Base-by-base conservation (phyloP, 2,797 vertebrate genomes). In the Rhinoraja longicauda region DNA sequence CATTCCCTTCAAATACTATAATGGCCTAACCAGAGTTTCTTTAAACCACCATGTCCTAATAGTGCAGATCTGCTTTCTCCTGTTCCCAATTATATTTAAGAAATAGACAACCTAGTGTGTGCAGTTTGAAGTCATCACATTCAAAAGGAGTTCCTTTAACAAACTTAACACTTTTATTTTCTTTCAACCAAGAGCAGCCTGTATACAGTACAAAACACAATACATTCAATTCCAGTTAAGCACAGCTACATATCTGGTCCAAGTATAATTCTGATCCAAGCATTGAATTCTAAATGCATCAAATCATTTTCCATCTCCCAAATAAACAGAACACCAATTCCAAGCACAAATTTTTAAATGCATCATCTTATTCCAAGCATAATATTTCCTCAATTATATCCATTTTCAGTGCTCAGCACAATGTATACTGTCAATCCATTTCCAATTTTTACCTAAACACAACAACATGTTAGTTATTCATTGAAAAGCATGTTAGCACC, bases 131-230 rank as follows among this genome's bases (percentile, higher is more conserved):
- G 73, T 91, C 39, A 72, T n/a, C 90, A 91, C 90, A 91, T 91
- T 62, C 67, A 73, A 91, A 73, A 91, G 90, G 67, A 72, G 29
- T 73, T 73, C 90, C 70, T 91, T 72, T 73, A 91, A 73, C 90
- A 91, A 91, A 91, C 90, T 91, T 91, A 91, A 91, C 90, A 73
- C 39, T 70, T 91, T 91, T 91, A 91, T 91, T 91, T 53, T 91
- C 70, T 73, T 91, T 73, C 39, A 39, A 91, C 90, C 90, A 91
- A 91, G n/a, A 91, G 90, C 90, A 91, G 90, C 90, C 90, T 91
- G 90, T 91, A 73, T 91, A 91, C 90, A 91, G 70, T 91, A 91
- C 90, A 91, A 91, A 73, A 72, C 90, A 67, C 90, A 91, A 91
- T 91, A 91, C 90, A 91, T 29, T 73, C 67, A 91, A 73, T 91